These are phyloP conservation scores for Platanista minor DNA, from an alignment of 2,113 vertebrate genomes.

Conservation along the genomic window DNA sequence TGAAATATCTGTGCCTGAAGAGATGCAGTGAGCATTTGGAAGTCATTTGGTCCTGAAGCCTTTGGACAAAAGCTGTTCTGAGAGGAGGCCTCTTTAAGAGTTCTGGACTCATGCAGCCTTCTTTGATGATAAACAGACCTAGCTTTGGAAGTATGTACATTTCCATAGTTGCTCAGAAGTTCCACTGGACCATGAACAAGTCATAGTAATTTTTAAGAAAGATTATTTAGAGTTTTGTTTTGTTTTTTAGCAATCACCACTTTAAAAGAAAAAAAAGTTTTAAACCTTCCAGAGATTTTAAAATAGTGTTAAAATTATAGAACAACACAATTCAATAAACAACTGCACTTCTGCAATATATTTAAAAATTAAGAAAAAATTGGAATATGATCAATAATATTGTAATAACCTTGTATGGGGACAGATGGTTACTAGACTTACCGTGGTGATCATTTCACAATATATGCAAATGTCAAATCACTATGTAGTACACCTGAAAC, in stretches of 20 bases:
- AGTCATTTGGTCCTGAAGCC: neutral
- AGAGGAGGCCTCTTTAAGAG: neutral
- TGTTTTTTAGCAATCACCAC: neutral
- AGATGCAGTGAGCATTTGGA: neutral
- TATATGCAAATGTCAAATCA: neutral
- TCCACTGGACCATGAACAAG: neutral
- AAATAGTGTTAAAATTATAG: neutral
- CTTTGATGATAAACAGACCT: constrained; percentile 36
- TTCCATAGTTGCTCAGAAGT: neutral
- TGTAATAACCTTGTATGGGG: neutral
- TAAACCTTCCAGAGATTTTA: neutral
- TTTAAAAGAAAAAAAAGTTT: neutral
- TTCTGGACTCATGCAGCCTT: neutral
- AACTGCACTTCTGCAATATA: neutral
- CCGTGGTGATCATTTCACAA: too few species aligned
- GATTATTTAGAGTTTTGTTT: neutral
- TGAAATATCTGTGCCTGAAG: neutral
- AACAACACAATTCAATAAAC: constrained; percentile 21
- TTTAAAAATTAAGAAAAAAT: constrained; percentile 7
- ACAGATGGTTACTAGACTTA: neutral
- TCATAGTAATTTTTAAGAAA: constrained; percentile 25
- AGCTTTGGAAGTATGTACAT: neutral
- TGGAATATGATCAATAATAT: neutral
- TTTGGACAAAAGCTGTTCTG: neutral
- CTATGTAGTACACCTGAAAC: neutral